Evolutionary conservation across 2,888 invertebrate species (phyloP).

Genomic region (Meloe dianella): DNA sequence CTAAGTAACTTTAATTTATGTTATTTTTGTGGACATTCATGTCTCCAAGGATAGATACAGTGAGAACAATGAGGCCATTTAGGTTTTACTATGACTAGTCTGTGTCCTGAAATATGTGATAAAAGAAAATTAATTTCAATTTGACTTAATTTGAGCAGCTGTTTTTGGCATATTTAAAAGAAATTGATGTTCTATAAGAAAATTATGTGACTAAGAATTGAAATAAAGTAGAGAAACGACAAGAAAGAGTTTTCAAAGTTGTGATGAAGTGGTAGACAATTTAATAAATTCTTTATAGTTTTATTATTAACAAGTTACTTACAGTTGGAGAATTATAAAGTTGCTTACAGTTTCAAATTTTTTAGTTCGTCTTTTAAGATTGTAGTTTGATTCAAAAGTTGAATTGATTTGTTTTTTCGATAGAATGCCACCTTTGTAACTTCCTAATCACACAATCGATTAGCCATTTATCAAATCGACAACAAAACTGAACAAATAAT

Average conservation of each 20-base stretch:
- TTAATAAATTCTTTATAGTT: background rate
- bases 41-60: background rate
- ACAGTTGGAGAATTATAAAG: background rate
- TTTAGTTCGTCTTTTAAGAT: background rate
- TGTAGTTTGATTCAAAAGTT: background rate
- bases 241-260: background rate
- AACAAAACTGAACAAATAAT: constrained; percentile 26
- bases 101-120: background rate
- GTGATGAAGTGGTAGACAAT: background rate
- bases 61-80: background rate
- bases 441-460: background rate
- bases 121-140: background rate
- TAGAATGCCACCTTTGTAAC: background rate
- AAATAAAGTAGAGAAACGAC: background rate
- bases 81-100: background rate
- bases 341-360: background rate
- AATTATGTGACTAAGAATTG: too few species aligned
- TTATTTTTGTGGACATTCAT: background rate
- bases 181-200: background rate
- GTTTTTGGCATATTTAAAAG: background rate
- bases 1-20: background rate
- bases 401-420: background rate
- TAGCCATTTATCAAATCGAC: background rate
- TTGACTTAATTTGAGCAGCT: background rate
- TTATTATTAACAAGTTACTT: constrained; percentile 1